These are phyloP conservation scores for Macrosoma leucophasiata DNA, from an alignment of 2,888 invertebrate genomes.

Conservation along the genomic window DNA sequence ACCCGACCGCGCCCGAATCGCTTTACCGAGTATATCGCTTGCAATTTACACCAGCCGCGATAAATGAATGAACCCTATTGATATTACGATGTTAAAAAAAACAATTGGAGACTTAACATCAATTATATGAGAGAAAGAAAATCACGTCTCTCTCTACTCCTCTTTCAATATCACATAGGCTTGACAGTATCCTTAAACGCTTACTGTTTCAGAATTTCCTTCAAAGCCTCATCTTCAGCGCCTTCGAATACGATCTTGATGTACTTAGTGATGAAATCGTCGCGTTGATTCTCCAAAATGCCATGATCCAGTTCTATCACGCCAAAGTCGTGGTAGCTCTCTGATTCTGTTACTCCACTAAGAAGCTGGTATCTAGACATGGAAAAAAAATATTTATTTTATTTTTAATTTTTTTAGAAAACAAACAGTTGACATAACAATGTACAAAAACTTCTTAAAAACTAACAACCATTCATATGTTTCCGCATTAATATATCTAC, in stretches of 20 bases:
- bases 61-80: no score
- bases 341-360: slow-evolving; percentile 89
- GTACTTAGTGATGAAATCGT: slow-evolving; percentile 84
- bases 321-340: slow-evolving; percentile 85
- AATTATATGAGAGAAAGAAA: no score
- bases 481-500: no score
- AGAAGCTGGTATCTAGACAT: slow-evolving; percentile 86
- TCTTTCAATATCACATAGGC: not conserved
- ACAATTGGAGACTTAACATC: no score
- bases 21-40: no score
- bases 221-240: slow-evolving; percentile 80
- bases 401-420: no score
- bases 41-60: no score
- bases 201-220: slow-evolving; percentile 79
- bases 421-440: no score
- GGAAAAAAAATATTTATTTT: not conserved
- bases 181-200: slow-evolving; percentile 20
- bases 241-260: slow-evolving; percentile 86
- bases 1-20: no score
- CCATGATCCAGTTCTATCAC: slow-evolving; percentile 83
- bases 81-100: no score
- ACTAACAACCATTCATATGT: no score
- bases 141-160: not conserved
- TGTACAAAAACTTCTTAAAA: no score
- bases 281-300: slow-evolving; percentile 83